Base-by-base conservation (phyloP, 2,888 invertebrate species). In the Leucozona laternaria region DNA sequence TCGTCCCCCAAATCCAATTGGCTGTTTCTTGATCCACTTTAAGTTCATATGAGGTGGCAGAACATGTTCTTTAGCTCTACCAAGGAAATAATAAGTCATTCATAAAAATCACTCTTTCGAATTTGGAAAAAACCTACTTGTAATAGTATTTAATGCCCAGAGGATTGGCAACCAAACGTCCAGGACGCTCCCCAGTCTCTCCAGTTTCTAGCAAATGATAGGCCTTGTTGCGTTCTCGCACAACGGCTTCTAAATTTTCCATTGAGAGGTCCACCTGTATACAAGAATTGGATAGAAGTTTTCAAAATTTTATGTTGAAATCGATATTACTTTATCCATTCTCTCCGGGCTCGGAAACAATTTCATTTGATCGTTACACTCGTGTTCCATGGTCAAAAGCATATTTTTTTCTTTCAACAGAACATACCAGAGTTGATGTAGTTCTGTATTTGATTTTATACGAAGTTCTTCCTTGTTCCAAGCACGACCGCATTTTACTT, bases 321-420 rank as follows among this genome's bases (percentile, higher is more conserved):
- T 8, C 34, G 13, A 13, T 2, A 4, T 45, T 72, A 95, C 97
- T 94, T 98, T 99, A 90, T 98, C 98, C 70, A 98, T 93, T 89
- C 99, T 94, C 93, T 99, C 99, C 2, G 98, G 98, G 93, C 95
- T 98, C 2, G 98, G 97, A 91, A 99, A 97, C 7, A 96, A 88
- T 91, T 95, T 93, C 88, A 93, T 92, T 90, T 95, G 93, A 50
- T 94, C 92, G 66, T 95, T 95, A 92, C 95, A 95, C 91, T 96
- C 96, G 86, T 97, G 95, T 93, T 98, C 97, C 99, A 99, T 98
- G 2, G 99, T 99, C 88, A 97, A 93, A 20, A 99, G 93, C 99
- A 99, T 99, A 92, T 99, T 99, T 73, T 96, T 94, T 93, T 99
- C 99, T 93, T 99, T 99, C 71, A 99, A 93, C 77, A 99, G 93